phyloP scores from a whole-genome alignment of 2,888 invertebrate species.

The Trypoxylon attenuatum region DNA sequence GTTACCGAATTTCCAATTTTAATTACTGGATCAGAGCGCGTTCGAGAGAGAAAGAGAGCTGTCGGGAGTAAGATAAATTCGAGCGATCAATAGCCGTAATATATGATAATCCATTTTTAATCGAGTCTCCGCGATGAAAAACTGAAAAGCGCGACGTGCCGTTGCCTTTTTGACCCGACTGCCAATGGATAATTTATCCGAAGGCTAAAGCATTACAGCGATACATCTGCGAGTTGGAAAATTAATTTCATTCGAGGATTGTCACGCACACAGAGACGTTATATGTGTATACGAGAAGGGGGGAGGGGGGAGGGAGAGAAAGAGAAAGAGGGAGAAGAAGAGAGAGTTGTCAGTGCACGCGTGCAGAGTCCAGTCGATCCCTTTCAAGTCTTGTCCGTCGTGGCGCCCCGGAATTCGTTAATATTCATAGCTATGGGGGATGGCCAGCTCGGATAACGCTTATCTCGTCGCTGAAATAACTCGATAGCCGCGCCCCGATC shows the following conservation, averaged over 20 bases:
- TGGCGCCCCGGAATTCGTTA: constrained; percentile 63
- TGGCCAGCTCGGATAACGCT: constrained; percentile 66
- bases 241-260: constrained; percentile 60
- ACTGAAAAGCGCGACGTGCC: not conserved
- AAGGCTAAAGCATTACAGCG: constrained; percentile 40
- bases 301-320: too few species aligned
- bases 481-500: constrained; percentile 66
- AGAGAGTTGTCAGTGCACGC: too few species aligned
- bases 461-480: constrained; percentile 70
- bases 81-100: not conserved
- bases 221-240: constrained; percentile 51
- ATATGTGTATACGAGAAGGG: too few species aligned
- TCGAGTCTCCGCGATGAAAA: not conserved
- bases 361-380: constrained; percentile 53
- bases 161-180: constrained; percentile 10
- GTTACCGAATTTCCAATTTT: not conserved
- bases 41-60: too few species aligned
- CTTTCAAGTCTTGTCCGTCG: constrained; percentile 59
- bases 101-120: not conserved
- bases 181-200: constrained; percentile 49
- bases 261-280: constrained; percentile 47
- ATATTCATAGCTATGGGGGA: constrained; percentile 68
- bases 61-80: not conserved
- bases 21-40: not conserved
- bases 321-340: too few species aligned